Percentiles rank a stretch among this genome's conserved stretches.
Evolutionary conservation across 2,113 vertebrate genomes (phyloP).

Genomic region (Rhombomys opimus): DNA sequence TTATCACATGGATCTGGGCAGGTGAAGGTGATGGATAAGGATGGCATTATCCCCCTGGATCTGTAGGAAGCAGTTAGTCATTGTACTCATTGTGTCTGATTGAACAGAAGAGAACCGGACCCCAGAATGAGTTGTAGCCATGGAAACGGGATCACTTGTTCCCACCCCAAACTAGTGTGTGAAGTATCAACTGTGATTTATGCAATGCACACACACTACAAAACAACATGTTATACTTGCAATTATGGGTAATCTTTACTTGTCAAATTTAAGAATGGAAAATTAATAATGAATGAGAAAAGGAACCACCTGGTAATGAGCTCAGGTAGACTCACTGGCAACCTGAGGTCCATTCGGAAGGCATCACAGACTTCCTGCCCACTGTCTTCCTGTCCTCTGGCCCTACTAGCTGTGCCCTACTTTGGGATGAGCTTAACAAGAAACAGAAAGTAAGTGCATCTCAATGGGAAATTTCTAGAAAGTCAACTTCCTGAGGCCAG

Average conservation of each 20-base stretch:
- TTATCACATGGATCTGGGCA: background rate
- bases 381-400: background rate
- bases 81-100: background rate
- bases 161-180: background rate
- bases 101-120: background rate
- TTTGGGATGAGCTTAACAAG: background rate
- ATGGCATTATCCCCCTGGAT: no score
- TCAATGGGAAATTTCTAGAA: background rate
- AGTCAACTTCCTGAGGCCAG: background rate
- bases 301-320: background rate
- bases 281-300: background rate
- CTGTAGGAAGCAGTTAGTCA: background rate
- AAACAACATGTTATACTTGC: background rate
- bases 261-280: background rate
- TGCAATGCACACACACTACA: background rate
- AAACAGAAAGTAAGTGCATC: background rate
- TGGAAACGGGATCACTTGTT: background rate
- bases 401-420: background rate
- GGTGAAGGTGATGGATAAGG: background rate
- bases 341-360: rapidly evolving
- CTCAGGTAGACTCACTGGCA: background rate
- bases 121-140: background rate
- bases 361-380: background rate
- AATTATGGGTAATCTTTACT: background rate
- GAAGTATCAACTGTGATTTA: background rate